Base-by-base conservation (phyloP, 2,888 invertebrate genomes). In the Cabera pusaria region DNA sequence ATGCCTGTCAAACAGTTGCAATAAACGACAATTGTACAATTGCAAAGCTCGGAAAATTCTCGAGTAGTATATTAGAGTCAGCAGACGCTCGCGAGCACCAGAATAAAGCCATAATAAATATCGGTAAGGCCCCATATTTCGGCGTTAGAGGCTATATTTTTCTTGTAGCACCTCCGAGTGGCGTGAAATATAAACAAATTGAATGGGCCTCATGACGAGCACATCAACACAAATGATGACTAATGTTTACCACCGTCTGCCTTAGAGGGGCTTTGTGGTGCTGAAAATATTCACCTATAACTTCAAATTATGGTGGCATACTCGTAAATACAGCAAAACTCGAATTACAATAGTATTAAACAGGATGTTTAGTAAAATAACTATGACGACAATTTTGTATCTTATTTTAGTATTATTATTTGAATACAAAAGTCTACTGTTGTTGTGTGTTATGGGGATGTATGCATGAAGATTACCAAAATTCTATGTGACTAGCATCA, bases 111-210 rank as follows among this genome's bases (percentile, higher is more conserved):
- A 63, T 77, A 77, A 84, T 85, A 84, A 85, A 86, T 82, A 82
- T 80, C 65, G 69, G 72, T 64, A 74, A 78, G 70, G 76, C 73
- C 67, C 80, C 78, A 83, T 86, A 86, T 85, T 84, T 86, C 69
- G 79, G 76, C 59, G 75, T 84, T 80, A 84, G 68, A 66, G 74
- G 64, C 69, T 53, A 71, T 81, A 80, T 78, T 72, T 83, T 74
- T 70, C 55, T 51, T 63, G 52, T 58, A 70, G 82, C 84, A 79
- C 81, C 84, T 82, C 80, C 64, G 77, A 81, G 80, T 80, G 76
- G 76, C 81, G 80, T 79, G 79, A 83, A 86, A 87, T 87, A 84
- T 85, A 86, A 86, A 87, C 87, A 87, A 87, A 87, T 86, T 86
- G 87, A 84, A 88, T 82, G 72, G 70, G 64, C 69, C 68, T 67